These are phyloP conservation scores for Murina feae DNA, from an alignment of 2,113 vertebrate species.

Conservation along the genomic window DNA sequence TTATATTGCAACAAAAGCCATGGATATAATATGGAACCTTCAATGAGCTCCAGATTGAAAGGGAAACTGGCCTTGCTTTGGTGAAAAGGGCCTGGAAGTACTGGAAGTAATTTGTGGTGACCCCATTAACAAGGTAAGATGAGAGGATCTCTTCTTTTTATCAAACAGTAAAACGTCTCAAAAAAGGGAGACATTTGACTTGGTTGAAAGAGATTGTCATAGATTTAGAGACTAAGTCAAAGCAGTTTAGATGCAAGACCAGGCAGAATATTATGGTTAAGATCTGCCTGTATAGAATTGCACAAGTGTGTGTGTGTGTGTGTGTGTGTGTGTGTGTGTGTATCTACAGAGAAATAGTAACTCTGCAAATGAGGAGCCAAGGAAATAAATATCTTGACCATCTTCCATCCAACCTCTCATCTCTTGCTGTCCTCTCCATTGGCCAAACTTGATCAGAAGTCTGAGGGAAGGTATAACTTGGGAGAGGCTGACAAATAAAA, in stretches of 20 bases:
- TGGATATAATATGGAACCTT: neutral
- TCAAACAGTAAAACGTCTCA: neutral
- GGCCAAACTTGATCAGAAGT: neutral
- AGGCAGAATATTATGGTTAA: neutral
- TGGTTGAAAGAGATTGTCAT: neutral
- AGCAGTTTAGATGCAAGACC: neutral
- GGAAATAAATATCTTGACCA: neutral
- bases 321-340: neutral
- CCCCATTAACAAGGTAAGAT: neutral
- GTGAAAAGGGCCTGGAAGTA: neutral
- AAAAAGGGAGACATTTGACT: neutral
- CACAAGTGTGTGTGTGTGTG: neutral
- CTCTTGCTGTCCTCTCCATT: neutral
- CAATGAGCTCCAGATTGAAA: neutral
- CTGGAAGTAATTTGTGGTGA: neutral
- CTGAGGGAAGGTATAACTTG: neutral
- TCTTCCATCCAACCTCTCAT: neutral
- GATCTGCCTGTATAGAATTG: neutral
- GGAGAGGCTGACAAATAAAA: neutral
- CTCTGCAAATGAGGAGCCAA: neutral
- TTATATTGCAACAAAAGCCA: neutral
- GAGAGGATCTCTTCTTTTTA: neutral
- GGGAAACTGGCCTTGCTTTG: neutral
- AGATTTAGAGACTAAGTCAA: neutral
- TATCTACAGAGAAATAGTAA: neutral